A percentile compares a stretch with the other conserved stretches of the same genome.
Evolutionary conservation across 2,888 invertebrate genomes (phyloP).

Genomic region (Synanthedon formicaeformis): DNA sequence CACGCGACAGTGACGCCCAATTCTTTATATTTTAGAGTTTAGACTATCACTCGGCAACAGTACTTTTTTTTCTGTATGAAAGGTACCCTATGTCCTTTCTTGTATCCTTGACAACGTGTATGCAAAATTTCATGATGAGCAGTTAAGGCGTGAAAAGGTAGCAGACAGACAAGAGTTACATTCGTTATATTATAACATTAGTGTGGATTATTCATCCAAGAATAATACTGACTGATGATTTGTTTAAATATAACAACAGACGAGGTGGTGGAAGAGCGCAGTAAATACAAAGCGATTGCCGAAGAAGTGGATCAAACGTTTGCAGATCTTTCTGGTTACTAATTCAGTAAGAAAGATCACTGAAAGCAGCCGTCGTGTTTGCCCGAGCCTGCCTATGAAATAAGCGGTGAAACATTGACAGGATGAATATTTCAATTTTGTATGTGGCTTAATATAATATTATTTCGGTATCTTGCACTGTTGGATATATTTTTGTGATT

Average conservation of each 20-base stretch:
- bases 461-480: neutral
- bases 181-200: no score
- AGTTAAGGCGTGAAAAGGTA: no score
- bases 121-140: no score
- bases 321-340: constrained; percentile 94
- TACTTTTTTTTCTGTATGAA: no score
- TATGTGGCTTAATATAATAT: neutral
- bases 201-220: constrained; percentile 12
- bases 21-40: no score
- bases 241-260: constrained; percentile 66
- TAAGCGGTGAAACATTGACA: neutral
- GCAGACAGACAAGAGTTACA: no score
- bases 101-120: no score
- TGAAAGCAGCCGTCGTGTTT: neutral
- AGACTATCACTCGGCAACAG: no score
- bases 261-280: constrained; percentile 90
- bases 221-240: constrained; percentile 25
- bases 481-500: neutral
- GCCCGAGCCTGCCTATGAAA: neutral
- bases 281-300: constrained; percentile 97
- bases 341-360: constrained; percentile 19
- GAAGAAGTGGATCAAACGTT: constrained; percentile 98
- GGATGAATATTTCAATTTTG: neutral
- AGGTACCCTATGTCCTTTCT: no score
- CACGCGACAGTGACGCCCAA: no score